Evolutionary conservation across 2,888 invertebrate genomes (phyloP), one percentile per base, ranked within the genome.

Genomic region (Charanyca ferruginea): DNA sequence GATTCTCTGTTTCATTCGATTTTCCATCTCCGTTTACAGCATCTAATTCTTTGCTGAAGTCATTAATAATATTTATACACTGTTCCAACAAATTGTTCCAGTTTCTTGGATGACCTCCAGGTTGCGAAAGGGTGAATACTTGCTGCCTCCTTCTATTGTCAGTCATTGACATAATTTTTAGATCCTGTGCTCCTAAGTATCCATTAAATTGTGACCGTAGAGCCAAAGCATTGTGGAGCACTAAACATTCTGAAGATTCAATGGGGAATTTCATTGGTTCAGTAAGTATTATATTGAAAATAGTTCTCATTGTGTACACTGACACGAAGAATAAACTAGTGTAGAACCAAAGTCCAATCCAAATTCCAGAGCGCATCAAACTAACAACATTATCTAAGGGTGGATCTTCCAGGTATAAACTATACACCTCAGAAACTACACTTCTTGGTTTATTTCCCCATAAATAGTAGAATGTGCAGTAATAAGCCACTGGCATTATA

Each of bases 81-180:
- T 96, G 96, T 66, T 96, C 96, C 51, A 97, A 88, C 11, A 98
- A 89, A 75, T 96, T 96, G 84, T 97, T 98, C 98, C 98, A 98
- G 85, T 98, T 98, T 85, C 98, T 97, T 0, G 98, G 98, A 90
- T 98, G 98, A 35, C 98, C 98, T 22, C 98, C 98, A 28, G 98
- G 98, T 84, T 97, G 97, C 35, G 98, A 98, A 0, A 98, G 92
- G 16, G 96, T 96, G 86, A 97, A 98, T 47, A 98, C 93, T 64
- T 96, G 93, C 77, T 94, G 89, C 53, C 98, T 96, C 80, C 98
- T 95, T 0, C 74, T 55, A 23, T 93, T 87, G 47, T 97, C 97
- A 84, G 96, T 97, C 83, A 96, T 96, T 0, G 97, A 96, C 82
- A 98, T 89, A 38, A 96, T 96, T 81, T 96, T 96, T 22, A 98